Percentiles rank a stretch among this genome's conserved stretches.
Evolutionary conservation across 2,888 invertebrate genomes (phyloP).

Genomic region (Chrysolina haemoptera): DNA sequence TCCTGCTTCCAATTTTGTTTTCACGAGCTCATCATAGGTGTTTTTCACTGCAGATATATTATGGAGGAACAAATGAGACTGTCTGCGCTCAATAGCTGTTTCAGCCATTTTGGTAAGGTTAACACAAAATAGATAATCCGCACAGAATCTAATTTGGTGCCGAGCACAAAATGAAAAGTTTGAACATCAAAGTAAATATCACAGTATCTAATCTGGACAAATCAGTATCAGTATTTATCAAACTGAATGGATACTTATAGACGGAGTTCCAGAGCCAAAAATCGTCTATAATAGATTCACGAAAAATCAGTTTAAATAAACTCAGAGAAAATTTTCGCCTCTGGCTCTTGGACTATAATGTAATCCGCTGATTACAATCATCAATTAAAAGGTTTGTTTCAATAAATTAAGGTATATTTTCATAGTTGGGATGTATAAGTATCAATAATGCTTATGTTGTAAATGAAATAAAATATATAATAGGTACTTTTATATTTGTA

Average conservation of each 20-base stretch:
- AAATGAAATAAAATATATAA: constrained; percentile 33
- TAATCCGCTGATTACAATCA: constrained; percentile 1
- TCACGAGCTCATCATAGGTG: constrained; percentile 56
- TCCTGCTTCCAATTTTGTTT: constrained; percentile 56
- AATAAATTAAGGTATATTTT: constrained; percentile 30
- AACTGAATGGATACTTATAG: constrained; percentile 3
- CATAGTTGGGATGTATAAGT: constrained; percentile 44
- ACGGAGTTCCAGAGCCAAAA: too few relatives aligned
- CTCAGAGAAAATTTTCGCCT: too few relatives aligned
- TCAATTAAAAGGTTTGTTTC: neutral
- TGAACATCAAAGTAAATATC: constrained; percentile 1
- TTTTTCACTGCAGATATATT: constrained; percentile 52
- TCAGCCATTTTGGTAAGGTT: constrained; percentile 47
- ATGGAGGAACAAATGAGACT: constrained; percentile 53
- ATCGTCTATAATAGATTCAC: too few relatives aligned
- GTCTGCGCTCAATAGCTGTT: constrained; percentile 47
- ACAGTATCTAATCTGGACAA: constrained; percentile 22
- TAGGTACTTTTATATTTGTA: constrained; percentile 40
- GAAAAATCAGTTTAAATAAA: too few relatives aligned
- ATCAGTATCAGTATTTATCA: neutral
- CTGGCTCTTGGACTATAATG: too few relatives aligned
- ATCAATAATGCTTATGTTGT: constrained; percentile 35
- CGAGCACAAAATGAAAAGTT: neutral
- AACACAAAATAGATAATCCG: neutral
- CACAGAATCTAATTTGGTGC: neutral